Conservation (phyloP, 1,140 invertebrate genomes). For the Eumaeus atala region DNA sequence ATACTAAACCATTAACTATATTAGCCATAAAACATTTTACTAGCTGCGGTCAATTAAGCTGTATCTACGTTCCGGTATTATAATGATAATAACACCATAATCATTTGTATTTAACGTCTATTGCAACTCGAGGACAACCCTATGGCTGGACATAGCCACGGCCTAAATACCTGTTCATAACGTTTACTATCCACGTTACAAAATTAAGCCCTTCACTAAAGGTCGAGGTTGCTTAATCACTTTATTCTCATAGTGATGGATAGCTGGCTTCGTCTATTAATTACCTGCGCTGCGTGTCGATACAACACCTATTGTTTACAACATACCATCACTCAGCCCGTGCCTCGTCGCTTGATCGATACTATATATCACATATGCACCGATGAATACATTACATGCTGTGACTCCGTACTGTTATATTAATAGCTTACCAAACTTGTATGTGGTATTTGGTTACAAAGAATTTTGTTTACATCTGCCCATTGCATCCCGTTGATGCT, state of each 20-base stretch:
- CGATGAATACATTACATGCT: slow-evolving; percentile 31
- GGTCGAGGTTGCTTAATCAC: slow-evolving; percentile 44
- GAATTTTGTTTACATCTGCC: too few species aligned
- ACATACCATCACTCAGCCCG: slow-evolving; percentile 54
- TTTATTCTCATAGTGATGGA: slow-evolving; percentile 17
- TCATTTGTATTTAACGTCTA: too few species aligned
- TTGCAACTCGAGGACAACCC: too few species aligned
- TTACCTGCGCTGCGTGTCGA: slow-evolving; percentile 54
- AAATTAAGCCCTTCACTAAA: not conserved
- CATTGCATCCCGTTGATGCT: too few species aligned
- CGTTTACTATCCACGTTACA: not conserved
- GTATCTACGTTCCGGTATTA: too few species aligned
- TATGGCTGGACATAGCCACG: too few species aligned
- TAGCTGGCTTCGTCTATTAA: slow-evolving; percentile 59
- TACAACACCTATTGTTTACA: slow-evolving; percentile 57
- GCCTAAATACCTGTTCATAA: too few species aligned
- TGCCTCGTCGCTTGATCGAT: slow-evolving; percentile 48
- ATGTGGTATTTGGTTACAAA: too few species aligned
- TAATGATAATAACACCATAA: too few species aligned
- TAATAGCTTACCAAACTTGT: not conserved
- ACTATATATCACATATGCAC: slow-evolving; percentile 58
- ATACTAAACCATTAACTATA: too few species aligned
- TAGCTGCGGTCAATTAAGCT: too few species aligned
- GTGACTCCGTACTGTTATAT: not conserved
- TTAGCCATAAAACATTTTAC: too few species aligned